Evolutionary conservation across 1,140 invertebrate species (phyloP).

Genomic region (Formica exsecta): DNA sequence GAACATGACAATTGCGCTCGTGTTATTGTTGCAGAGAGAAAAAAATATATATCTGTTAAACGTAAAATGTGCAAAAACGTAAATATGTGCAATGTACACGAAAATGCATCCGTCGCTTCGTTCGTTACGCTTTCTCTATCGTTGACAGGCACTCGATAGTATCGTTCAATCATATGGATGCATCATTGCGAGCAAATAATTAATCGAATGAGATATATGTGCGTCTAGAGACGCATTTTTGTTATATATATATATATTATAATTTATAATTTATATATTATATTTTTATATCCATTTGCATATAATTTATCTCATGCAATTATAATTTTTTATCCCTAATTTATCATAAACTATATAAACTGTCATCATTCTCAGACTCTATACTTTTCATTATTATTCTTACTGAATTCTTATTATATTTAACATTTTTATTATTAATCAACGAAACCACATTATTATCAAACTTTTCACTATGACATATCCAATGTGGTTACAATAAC

Average conservation of each 20-base stretch:
- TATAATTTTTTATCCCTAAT: not conserved
- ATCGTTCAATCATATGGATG: constrained; percentile 26
- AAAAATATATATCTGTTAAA: constrained; percentile 54
- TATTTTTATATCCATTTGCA: not conserved
- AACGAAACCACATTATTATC: constrained; percentile 22
- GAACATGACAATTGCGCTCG: constrained; percentile 12
- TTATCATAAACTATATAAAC: not conserved
- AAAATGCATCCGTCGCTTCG: constrained; percentile 30
- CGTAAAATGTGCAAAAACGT: constrained; percentile 24
- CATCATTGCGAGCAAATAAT: not conserved
- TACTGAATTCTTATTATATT: no score
- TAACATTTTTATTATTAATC: not conserved
- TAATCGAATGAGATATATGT: not conserved
- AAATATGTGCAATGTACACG: constrained; percentile 31
- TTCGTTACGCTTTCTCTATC: constrained; percentile 20
- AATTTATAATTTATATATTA: not conserved
- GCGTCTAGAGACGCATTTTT: not conserved
- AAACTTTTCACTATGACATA: constrained; percentile 57
- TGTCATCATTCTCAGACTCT: not conserved
- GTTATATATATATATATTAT: not conserved
- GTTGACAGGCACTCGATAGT: not conserved
- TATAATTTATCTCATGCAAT: constrained; percentile 5
- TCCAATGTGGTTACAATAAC: constrained; percentile 59
- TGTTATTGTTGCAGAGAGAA: constrained; percentile 42
- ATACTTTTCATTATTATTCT: not conserved